Evolutionary conservation across 2,888 invertebrate genomes (phyloP).

Genomic region (Zygothrica quintamaculata): DNA sequence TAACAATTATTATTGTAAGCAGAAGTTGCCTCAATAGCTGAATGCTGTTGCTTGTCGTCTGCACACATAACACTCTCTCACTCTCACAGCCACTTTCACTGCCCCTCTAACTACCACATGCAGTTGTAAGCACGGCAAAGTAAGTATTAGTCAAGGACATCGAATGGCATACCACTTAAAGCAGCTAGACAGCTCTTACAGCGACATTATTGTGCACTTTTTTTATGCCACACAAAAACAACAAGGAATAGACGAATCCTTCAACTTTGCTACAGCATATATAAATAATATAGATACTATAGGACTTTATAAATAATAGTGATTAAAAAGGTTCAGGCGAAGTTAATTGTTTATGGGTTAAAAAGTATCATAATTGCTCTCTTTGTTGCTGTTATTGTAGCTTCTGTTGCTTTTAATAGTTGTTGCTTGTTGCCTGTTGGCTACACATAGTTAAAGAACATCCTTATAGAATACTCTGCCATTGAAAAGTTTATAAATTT

Average conservation of each 20-base stretch:
- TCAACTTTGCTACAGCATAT: too few relatives aligned
- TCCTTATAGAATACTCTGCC: conserved; percentile 63
- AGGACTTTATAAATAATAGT: too few relatives aligned
- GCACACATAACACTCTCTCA: conserved; percentile 28
- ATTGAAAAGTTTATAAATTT: conserved; percentile 73
- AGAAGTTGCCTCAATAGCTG: conserved; percentile 63
- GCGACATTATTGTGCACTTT: conserved; percentile 76
- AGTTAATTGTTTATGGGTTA: too few relatives aligned
- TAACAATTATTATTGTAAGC: conserved; percentile 80
- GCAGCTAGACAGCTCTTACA: conserved; percentile 62
- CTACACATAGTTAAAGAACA: conserved; percentile 76
- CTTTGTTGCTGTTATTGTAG: conserved; percentile 42
- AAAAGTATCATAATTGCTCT: too few relatives aligned
- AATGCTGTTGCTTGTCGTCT: conserved; percentile 69
- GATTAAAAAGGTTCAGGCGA: too few relatives aligned
- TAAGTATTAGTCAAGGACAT: conserved; percentile 78
- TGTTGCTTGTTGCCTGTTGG: conserved; percentile 20
- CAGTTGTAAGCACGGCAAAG: too few relatives aligned
- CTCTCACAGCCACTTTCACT: conserved; percentile 8
- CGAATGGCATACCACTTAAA: conserved; percentile 75
- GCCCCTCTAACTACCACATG: too few relatives aligned
- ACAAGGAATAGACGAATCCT: too few relatives aligned
- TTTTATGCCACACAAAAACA: too few relatives aligned
- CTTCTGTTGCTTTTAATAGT: conserved; percentile 43
- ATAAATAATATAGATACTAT: too few relatives aligned